Conservation (phyloP, 1,140 invertebrate species). For the Anoplolepis gracilipes region DNA sequence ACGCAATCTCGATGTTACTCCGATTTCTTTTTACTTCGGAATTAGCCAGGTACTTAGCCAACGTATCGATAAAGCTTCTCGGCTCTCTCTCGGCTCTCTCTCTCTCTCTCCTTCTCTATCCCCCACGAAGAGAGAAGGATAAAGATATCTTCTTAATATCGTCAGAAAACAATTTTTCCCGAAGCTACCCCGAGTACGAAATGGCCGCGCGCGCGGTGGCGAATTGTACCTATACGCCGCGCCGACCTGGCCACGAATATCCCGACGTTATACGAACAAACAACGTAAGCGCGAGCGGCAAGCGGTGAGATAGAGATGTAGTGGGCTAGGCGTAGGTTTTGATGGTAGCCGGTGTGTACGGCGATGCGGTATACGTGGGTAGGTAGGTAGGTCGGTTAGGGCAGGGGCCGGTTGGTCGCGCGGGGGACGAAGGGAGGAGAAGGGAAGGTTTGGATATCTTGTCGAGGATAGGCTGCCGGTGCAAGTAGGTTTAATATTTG, state of each 20-base stretch:
- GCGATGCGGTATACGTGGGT: conserved; percentile 50
- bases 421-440: conserved; percentile 53
- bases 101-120: too few species aligned
- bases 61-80: conserved; percentile 32
- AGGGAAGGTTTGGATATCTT: conserved; percentile 75
- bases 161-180: conserved; percentile 55
- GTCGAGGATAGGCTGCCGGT: conserved; percentile 79
- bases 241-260: conserved; percentile 36
- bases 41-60: conserved; percentile 1
- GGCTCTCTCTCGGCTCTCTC: too few species aligned
- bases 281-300: conserved; percentile 41
- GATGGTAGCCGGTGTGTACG: conserved; percentile 69
- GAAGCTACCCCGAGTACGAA: conserved; percentile 13
- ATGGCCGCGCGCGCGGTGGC: conserved; percentile 19
- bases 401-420: conserved; percentile 53
- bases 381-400: conserved; percentile 58
- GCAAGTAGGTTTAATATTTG: conserved; percentile 86
- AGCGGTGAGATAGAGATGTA: conserved; percentile 67
- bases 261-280: conserved; percentile 53
- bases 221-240: conserved; percentile 42
- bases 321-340: conserved; percentile 73
- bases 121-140: too few species aligned
- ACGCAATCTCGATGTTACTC: neutral
- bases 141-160: neutral
- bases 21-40: neutral